These are phyloP conservation scores for Theodoxus fluviatilis DNA, from an alignment of 2,888 invertebrate species.

Conservation along the genomic window DNA sequence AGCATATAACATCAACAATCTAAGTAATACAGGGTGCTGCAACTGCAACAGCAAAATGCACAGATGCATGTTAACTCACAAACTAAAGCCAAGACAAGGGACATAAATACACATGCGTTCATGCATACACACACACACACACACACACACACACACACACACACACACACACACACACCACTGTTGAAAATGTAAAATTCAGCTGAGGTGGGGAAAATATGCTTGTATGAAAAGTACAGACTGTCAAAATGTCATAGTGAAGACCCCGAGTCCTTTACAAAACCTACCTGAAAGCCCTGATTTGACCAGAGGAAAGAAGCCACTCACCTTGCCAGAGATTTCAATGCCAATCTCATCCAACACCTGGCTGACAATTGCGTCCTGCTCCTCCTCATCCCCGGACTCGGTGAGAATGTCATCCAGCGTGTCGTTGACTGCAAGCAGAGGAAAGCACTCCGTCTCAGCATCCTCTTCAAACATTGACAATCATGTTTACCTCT, in stretches of 20 bases:
- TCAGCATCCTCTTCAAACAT: background rate
- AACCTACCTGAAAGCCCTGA: background rate
- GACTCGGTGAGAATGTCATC: conserved; percentile 89
- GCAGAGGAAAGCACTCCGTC: background rate
- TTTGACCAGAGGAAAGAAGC: background rate
- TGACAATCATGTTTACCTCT: background rate
- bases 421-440: conserved; percentile 84
- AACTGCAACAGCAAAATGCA: background rate
- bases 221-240: no score
- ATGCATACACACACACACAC: background rate
- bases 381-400: conserved; percentile 88
- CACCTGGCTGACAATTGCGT: conserved; percentile 85
- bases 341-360: conserved; percentile 97
- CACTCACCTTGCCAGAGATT: conserved; percentile 81
- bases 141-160: conserved; percentile 5
- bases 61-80: background rate
- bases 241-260: no score
- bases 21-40: background rate
- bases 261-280: no score
- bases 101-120: background rate
- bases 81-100: background rate
- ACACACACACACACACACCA: conserved; percentile 1
- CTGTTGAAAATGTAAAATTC: background rate
- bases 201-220: no score
- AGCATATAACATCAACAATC: background rate